Evolutionary conservation across 2,888 invertebrate species (phyloP), one percentile per base, ranked within the genome.

Genomic region (Sphecodes monilicornis): DNA sequence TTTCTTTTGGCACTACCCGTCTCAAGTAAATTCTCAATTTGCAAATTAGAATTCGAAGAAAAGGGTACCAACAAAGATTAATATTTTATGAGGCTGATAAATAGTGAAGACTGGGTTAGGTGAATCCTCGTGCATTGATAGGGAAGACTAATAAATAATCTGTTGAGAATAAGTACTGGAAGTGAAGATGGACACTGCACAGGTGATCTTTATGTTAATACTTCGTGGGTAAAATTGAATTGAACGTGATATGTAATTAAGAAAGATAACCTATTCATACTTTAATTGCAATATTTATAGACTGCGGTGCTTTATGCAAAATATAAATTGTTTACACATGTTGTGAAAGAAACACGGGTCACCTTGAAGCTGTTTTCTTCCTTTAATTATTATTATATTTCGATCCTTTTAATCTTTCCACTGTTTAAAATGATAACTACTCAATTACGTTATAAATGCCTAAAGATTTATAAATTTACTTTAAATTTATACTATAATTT

Each of bases 1-100:
- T 32, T 16, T 18, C 76, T 80, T 46, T 46, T 78, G 46, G 4
- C 64, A 41, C 22, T n/a, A 54, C 32, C 41, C 46, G 60, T 32
- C 57, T 18, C 43, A 26, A n/a, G 16, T 11, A 1, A 11, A 4
- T 22, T 13, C 26, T 29, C 26, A 3, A 60, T 29, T 60, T 26
- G 10, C 66, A 22, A 36, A 36, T 36, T 66, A 36, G 54, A n/a
- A n/a, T 54, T 54, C 10, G 54, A 11, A 11, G 10, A 3, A 3
- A 10, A 10, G 1, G n/a, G 50, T 50, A n/a, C 10, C 50, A 10
- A 50, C 10, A 6, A 50, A 16, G 43, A 11, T 54, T 11, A 11
- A 54, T 11, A 1, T n/a, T 29, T 60, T 6, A 0, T 11, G 13
- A 16, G 13, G 16, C 22, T 60, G 5, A 16, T 6, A 6, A 29